A percentile compares a stretch with the other conserved stretches of the same genome.
Conservation (phyloP, 2,888 invertebrate genomes). For the Brachypalpus laphriformis region DNA sequence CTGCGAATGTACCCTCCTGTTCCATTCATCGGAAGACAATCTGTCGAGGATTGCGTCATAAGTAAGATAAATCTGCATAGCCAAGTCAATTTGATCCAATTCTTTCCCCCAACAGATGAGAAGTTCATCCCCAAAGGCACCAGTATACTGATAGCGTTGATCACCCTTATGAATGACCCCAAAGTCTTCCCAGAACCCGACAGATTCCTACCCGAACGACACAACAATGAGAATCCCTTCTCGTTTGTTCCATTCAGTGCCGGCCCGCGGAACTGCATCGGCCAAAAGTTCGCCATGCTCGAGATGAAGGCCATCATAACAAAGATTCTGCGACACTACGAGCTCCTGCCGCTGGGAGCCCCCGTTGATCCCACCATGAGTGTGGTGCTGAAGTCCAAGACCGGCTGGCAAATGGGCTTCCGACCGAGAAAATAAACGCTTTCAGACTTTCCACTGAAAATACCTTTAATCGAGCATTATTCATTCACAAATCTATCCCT, state of each 20-base stretch:
- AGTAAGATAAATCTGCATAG: constrained; percentile 81
- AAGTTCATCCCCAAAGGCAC: constrained; percentile 74
- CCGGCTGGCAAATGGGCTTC: constrained; percentile 74
- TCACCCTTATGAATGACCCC: constrained; percentile 70
- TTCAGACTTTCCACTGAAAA: neutral
- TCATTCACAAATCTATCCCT: neutral
- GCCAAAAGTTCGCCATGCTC: constrained; percentile 78
- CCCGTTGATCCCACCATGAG: constrained; percentile 63
- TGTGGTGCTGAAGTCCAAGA: constrained; percentile 71
- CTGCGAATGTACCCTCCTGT: constrained; percentile 86
- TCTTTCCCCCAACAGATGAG: constrained; percentile 62
- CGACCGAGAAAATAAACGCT: constrained; percentile 40
- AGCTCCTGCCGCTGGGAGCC: constrained; percentile 65
- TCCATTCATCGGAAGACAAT: constrained; percentile 84
- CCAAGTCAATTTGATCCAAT: constrained; percentile 79
- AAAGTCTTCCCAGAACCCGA: constrained; percentile 75
- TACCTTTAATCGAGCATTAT: constrained; percentile 3
- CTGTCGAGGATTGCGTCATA: constrained; percentile 83
- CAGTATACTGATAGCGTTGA: constrained; percentile 72
- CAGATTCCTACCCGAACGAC: constrained; percentile 75
- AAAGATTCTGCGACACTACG: constrained; percentile 74
- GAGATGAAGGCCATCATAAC: constrained; percentile 77
- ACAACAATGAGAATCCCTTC: constrained; percentile 74
- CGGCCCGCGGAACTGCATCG: constrained; percentile 78
- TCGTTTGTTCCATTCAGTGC: constrained; percentile 77